Conservation (phyloP, 2,113 vertebrate species). For the Chamaetylas fuelleborni region DNA sequence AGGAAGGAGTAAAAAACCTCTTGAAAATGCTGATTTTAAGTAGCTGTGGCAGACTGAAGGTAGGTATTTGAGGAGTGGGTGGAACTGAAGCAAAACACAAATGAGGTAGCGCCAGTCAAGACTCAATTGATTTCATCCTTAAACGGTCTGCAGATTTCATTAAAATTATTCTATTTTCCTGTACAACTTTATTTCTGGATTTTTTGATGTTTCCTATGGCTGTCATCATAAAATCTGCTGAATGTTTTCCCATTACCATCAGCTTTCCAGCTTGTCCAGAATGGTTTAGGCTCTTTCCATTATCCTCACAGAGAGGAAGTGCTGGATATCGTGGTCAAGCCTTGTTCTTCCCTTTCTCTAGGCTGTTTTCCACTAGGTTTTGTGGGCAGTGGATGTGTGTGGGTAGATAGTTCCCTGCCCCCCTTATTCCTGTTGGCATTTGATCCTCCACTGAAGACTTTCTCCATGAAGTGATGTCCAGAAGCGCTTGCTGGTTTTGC, state of each 20-base stretch:
- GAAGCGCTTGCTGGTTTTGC: background rate
- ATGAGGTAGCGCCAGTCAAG: background rate
- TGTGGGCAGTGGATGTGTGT: background rate
- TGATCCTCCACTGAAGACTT: background rate
- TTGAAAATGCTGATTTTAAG: background rate
- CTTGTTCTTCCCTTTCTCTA: background rate
- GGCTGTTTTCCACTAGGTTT: background rate
- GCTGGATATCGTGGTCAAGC: background rate
- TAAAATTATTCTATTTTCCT: background rate
- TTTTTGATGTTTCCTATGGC: background rate
- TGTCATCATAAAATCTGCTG: background rate
- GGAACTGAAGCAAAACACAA: background rate
- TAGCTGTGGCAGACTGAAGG: background rate
- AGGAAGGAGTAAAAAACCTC: background rate
- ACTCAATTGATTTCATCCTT: background rate
- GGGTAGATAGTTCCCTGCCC: background rate
- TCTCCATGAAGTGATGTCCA: background rate
- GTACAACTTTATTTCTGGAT: background rate
- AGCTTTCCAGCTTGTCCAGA: background rate
- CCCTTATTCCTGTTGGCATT: background rate
- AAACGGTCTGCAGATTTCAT: background rate
- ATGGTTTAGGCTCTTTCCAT: background rate
- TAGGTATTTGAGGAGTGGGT: background rate
- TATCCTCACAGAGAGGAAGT: fast-evolving
- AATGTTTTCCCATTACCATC: background rate